Conservation (phyloP, 2,113 vertebrate species). For the Triplophysa dalaica region DNA sequence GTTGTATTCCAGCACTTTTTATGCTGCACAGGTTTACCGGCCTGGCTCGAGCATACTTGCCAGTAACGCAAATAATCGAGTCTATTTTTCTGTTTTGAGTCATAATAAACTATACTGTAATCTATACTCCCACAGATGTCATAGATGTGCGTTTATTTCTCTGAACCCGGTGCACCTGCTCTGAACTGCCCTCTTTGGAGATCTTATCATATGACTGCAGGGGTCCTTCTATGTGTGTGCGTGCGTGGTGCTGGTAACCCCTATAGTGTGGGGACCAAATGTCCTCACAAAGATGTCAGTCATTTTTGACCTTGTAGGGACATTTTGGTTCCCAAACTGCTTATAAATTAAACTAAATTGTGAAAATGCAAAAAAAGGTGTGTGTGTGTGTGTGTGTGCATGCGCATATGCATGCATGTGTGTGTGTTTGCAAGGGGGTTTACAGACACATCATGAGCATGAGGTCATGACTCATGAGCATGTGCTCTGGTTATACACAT, state of each 20-base stretch:
- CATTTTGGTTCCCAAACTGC: no score
- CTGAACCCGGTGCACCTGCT: slow-evolving; percentile 22
- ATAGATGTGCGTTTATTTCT: background rate
- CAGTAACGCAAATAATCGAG: no score
- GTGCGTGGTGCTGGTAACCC: background rate
- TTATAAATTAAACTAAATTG: no score
- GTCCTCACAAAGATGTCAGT: no score
- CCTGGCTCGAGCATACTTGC: no score
- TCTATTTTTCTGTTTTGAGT: no score
- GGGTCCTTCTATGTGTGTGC: background rate
- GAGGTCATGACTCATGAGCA: background rate
- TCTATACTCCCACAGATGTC: background rate
- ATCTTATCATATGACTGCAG: background rate
- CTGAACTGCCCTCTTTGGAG: background rate
- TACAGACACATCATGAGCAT: background rate
- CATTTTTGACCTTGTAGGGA: no score
- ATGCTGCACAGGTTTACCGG: no score
- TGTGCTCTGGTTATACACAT: background rate
- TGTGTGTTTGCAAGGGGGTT: background rate
- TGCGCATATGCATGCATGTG: background rate
- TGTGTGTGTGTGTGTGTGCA: no score
- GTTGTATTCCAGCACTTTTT: no score
- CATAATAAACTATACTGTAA: no score
- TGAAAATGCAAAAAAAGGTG: background rate
- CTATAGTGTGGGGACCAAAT: no score